Base-by-base conservation (phyloP, 1,140 invertebrate genomes). In the Dreissena rostriformis region DNA sequence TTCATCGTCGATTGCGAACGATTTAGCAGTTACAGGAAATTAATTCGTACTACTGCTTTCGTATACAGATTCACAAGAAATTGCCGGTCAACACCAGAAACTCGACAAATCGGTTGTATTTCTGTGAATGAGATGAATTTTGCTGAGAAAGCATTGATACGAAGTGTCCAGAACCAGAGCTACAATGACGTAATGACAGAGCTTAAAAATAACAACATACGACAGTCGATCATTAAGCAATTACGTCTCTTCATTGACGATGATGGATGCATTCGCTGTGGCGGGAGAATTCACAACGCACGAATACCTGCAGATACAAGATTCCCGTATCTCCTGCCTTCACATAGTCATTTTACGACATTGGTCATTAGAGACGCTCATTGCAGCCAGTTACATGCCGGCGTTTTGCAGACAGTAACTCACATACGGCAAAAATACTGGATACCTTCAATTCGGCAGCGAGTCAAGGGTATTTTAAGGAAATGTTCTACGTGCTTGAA, bases 361-460 rank as follows among this genome's bases (percentile, higher is more conserved):
- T 28, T 74, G 49, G 55, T 74, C 67, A 68, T 28, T 68, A 17
- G 26, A 28, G 67, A 68, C 14, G 29, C 29, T 8, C 74, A 76
- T 76, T 19, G 57, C n/a, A 63, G 29, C 22, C 75, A 78, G 22
- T 22, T 67, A 65, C 65, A 78, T 28, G 8, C 65, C 14, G 22
- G 75, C 8, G 8, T 26, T 7, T 14, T 10, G 11, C 17, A 49
- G 7, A 67, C 75, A 8, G 63, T 66, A 19, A 67, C 63, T 12
- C 75, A 78, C 26, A 29, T 75, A 26, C 12, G 73, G n/a, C 73
- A 75, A 57, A 75, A 75, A 28, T 61, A 61, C 57, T 78, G 75
- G 63, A 53, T 78, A 66, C 63, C 55, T 14, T 29, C 22, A 12
- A 15, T 29, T 61, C 57, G 57, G 52, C 55, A 66, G 15, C 55